A percentile compares a stretch with the other conserved stretches of the same genome.
phyloP scores from a whole-genome alignment of 2,113 vertebrate species.

The Cynocephalus volans region DNA sequence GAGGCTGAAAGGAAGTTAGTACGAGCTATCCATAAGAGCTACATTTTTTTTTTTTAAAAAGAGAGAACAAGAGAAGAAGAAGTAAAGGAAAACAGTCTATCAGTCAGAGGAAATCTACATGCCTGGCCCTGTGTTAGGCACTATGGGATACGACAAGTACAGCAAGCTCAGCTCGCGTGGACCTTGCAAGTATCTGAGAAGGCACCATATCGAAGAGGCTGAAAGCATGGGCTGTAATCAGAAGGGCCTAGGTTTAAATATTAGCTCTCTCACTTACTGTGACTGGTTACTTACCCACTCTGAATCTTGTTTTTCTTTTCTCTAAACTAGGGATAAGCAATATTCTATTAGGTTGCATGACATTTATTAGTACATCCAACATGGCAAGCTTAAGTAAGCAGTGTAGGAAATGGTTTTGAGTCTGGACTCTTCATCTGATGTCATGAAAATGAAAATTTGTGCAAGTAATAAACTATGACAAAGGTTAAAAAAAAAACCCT shows the following conservation, averaged over 20 bases:
- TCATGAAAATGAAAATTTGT: not conserved
- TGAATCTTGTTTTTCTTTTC: not conserved
- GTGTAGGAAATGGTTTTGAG: not conserved
- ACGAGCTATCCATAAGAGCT: conserved; percentile 6
- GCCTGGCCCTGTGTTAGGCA: not conserved
- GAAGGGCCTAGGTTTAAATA: not conserved
- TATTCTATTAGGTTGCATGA: not conserved
- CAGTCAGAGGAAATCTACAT: not conserved
- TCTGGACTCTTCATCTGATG: not conserved
- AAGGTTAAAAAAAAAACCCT: not conserved
- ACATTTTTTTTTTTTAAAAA: not conserved
- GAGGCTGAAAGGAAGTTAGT: conserved; percentile 79
- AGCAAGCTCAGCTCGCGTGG: fast-evolving
- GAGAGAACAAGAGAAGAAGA: not conserved
- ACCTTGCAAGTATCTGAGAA: not conserved
- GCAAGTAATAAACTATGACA: not conserved
- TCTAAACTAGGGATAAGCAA: not conserved
- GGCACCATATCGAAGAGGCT: not conserved
- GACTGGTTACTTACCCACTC: not conserved
- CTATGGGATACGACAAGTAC: not conserved
- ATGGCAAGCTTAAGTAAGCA: not conserved
- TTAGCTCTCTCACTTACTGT: not conserved
- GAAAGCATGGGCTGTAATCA: not conserved
- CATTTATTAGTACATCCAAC: not conserved
- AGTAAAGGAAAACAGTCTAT: not conserved